Conservation (phyloP, 1,140 invertebrate species). For the Drosophila kepulauana region DNA sequence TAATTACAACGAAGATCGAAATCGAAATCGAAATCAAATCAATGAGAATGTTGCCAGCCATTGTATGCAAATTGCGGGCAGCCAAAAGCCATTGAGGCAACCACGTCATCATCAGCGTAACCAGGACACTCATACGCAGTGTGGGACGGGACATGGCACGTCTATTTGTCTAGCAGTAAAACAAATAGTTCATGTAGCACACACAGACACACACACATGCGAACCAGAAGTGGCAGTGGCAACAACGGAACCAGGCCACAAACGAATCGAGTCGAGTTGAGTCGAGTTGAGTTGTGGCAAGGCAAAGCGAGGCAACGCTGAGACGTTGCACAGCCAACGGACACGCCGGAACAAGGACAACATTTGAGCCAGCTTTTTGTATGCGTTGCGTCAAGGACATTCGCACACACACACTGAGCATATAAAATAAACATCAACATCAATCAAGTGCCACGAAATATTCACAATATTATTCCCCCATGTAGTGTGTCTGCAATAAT, state of each 20-base stretch:
- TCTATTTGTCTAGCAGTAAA: conserved; percentile 28
- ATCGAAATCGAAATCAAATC: conserved; percentile 23
- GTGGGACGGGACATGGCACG: conserved; percentile 25
- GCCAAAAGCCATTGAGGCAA: conserved; percentile 1
- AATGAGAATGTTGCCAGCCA: conserved; percentile 38
- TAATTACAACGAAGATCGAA: conserved; percentile 13
- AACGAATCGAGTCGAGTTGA: conserved; percentile 18
- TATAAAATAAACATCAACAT: conserved; percentile 70
- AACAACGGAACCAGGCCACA: conserved; percentile 39
- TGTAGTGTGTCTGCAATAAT: conserved; percentile 17
- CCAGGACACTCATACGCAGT: conserved; percentile 10
- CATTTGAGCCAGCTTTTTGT: not conserved
- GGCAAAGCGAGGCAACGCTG: not conserved
- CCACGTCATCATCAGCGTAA: conserved; percentile 39
- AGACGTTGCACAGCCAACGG: conserved; percentile 6
- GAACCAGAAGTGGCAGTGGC: not conserved
- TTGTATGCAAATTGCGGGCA: conserved; percentile 34
- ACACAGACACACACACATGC: conserved; percentile 5
- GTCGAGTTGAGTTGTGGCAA: conserved; percentile 1
- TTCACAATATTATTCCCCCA: conserved; percentile 19
- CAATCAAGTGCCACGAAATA: conserved; percentile 52
- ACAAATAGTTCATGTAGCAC: conserved; percentile 22
- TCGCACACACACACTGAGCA: conserved; percentile 14
- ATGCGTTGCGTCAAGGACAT: not conserved
- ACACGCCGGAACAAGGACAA: conserved; percentile 11